phyloP scores from a whole-genome alignment of 2,113 vertebrate genomes.

The Zosterops borbonicus region DNA sequence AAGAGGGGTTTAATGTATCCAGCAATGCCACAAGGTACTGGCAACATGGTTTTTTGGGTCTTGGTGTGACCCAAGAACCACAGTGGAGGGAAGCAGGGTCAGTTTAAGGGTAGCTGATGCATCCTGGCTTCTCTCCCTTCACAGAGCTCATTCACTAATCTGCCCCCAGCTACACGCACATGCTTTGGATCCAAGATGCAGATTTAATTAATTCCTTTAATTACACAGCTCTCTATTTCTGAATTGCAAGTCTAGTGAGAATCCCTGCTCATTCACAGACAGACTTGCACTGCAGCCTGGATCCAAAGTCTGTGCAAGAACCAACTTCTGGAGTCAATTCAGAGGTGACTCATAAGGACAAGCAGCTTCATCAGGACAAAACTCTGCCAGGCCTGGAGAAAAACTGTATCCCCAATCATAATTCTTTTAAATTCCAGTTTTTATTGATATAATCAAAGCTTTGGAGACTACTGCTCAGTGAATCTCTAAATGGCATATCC shows the following conservation, averaged over 20 bases:
- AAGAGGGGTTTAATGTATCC: not conserved
- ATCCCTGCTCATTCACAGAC: not conserved
- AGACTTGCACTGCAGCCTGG: not conserved
- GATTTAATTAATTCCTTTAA: not conserved
- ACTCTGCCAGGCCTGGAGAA: not conserved
- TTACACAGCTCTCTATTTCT: not conserved
- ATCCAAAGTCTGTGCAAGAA: not conserved
- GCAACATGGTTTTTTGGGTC: not conserved
- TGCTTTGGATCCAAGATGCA: not conserved
- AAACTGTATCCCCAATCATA: not conserved
- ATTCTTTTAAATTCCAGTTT: not conserved
- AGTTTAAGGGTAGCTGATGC: not conserved
- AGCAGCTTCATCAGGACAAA: not conserved
- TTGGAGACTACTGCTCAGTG: not conserved
- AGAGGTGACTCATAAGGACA: not conserved
- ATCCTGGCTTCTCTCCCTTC: not conserved
- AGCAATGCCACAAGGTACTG: not conserved
- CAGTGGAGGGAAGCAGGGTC: rapidly evolving
- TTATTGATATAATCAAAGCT: not conserved
- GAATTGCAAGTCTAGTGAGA: not conserved
- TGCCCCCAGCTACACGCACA: not conserved
- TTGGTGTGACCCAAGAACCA: not conserved
- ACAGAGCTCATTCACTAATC: not conserved
- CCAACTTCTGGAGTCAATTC: not conserved
- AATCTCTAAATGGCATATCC: not conserved